Evolutionary conservation across 2,888 invertebrate genomes (phyloP).

Genomic region (Aphidius colemani): DNA sequence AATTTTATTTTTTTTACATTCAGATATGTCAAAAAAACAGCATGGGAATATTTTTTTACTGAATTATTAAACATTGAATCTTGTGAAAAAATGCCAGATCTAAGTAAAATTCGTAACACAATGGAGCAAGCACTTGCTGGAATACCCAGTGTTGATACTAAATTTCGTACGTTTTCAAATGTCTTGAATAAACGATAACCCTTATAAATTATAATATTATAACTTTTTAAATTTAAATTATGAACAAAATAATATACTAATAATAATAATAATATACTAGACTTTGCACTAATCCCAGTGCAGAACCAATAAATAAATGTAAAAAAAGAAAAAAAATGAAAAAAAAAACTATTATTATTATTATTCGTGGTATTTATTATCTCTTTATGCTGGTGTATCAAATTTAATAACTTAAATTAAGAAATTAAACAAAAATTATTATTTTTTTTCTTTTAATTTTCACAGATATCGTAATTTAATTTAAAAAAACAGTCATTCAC

Average conservation of each 20-base stretch:
- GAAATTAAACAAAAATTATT: background rate
- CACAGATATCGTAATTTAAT: too few species aligned
- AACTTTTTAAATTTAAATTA: background rate
- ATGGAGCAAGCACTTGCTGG: slow-evolving; percentile 54
- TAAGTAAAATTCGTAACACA: slow-evolving; percentile 63
- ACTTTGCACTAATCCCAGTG: slow-evolving; percentile 41
- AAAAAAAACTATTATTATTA: slow-evolving; percentile 40
- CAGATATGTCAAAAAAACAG: slow-evolving; percentile 72
- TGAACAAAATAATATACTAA: slow-evolving; percentile 1
- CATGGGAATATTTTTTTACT: slow-evolving; percentile 83
- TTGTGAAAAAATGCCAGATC: slow-evolving; percentile 76
- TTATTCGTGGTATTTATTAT: slow-evolving; percentile 55
- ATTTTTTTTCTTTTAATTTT: background rate
- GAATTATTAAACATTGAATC: slow-evolving; percentile 81
- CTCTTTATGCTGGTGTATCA: slow-evolving; percentile 1
- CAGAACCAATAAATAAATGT: slow-evolving; percentile 27
- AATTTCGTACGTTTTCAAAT: slow-evolving; percentile 53
- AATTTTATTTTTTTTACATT: slow-evolving; percentile 31
- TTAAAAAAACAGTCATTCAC: too few species aligned
- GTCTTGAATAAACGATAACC: slow-evolving; percentile 59
- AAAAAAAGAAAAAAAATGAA: slow-evolving; percentile 43
- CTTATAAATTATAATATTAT: slow-evolving; percentile 37
- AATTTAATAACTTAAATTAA: background rate
- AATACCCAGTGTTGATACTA: slow-evolving; percentile 45
- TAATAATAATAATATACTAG: slow-evolving; percentile 15